Conservation (phyloP, 2,113 vertebrate species). For the Entomyzon cyanotis region DNA sequence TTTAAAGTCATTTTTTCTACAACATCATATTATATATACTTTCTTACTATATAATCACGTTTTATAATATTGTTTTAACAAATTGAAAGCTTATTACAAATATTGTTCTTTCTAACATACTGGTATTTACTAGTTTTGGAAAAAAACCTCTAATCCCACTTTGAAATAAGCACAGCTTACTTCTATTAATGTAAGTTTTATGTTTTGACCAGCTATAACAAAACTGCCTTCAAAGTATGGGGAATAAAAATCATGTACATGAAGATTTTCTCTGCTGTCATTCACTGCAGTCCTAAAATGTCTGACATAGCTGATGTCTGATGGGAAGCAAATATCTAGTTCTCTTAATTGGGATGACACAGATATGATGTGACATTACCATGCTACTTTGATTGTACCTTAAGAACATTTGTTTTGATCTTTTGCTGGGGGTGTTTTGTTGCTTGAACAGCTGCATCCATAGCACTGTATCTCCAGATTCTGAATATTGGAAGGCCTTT, state of each 20-base stretch:
- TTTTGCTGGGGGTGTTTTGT: neutral
- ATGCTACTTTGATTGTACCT: neutral
- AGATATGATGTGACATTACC: neutral
- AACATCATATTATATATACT: neutral
- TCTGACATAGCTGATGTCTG: neutral
- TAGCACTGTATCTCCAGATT: neutral
- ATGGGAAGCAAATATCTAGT: neutral
- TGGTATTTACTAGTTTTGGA: neutral
- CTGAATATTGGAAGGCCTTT: neutral
- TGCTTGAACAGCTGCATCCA: neutral
- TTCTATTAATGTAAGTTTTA: neutral
- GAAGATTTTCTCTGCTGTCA: neutral
- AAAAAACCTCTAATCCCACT: neutral
- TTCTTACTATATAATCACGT: neutral
- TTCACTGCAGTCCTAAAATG: neutral
- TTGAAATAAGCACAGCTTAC: neutral
- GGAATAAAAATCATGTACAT: neutral
- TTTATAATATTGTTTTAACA: neutral
- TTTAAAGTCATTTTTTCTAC: neutral
- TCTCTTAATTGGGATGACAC: neutral
- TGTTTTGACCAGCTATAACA: neutral
- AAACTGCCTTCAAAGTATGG: neutral
- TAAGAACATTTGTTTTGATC: neutral
- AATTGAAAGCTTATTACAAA: neutral
- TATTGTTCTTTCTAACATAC: neutral